Evolutionary conservation across 2,113 vertebrate species (phyloP), one percentile per base, ranked within the genome.

Genomic region (Eurypyga helias): DNA sequence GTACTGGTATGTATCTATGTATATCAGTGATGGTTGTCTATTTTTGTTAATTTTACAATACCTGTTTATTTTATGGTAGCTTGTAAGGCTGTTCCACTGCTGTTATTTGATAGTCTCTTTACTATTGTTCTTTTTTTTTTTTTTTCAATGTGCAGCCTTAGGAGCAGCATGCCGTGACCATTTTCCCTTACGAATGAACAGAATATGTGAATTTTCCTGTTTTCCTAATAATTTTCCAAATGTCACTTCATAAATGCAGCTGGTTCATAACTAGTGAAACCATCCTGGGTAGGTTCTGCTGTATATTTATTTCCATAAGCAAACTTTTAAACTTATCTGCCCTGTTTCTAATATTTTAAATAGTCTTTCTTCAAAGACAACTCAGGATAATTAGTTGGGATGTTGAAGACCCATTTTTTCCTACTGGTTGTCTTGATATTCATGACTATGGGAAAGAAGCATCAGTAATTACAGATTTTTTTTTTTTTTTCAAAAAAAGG

Each of bases 331-430:
- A 36, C 13, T 81, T 1, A 43, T 71, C 84, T 89, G 33, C 67
- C 24, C 46, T 23, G 5, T 52, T 82, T 84, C 36, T 60, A 78
- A 29, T 9, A 64, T 83, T 91, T 83, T 87, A 41, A 55, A 65
- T 83, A 70, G 28, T 64, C 28, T 75, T 57, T 92, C 78, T 62
- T 96, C 87, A 72, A 93, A 90, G 82, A 92, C 17, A 45, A 77
- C 43, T 17, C 29, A 58, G 11, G 64, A 78, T 85, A 94, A 96
- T 67, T 79, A 80, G 46, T 60, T 95, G 87, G 71, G 90, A 94
- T 76, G 51, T 79, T 81, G 86, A 96, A 83, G 95, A 72, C 6
- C 4, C 57, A 23, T 64, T 97, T 94, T 95, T 96, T 54, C 72
- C 72, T 31, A 31, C 9, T 8, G 45, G 17, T 43, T 96, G 45